phyloP scores from a whole-genome alignment of 2,113 vertebrate species.

The Nyctibius bracteatus region DNA sequence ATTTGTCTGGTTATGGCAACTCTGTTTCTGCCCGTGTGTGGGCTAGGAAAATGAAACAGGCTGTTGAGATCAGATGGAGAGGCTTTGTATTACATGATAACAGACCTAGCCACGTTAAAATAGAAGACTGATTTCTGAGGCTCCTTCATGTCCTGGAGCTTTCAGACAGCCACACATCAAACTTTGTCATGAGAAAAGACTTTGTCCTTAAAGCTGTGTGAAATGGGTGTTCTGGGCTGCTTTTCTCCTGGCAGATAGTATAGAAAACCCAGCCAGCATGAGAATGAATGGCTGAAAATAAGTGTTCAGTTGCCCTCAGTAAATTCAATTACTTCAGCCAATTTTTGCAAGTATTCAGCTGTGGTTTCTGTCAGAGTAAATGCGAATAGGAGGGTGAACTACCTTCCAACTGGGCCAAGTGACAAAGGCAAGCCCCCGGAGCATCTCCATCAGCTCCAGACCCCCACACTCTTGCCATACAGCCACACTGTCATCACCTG shows the following conservation, averaged over 20 bases:
- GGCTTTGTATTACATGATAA: background rate
- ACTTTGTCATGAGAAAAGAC: background rate
- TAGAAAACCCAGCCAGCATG: background rate
- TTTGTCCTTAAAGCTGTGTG: background rate
- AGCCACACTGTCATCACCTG: fast-evolving
- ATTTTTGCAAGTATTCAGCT: background rate
- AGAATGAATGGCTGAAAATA: background rate
- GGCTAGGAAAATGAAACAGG: background rate
- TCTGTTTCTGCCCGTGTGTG: background rate
- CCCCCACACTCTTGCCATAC: background rate
- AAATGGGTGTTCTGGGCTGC: background rate
- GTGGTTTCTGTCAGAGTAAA: background rate
- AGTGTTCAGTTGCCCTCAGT: background rate
- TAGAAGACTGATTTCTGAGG: background rate
- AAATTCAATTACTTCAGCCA: background rate
- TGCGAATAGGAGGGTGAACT: background rate
- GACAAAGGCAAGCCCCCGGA: background rate
- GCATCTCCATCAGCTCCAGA: background rate
- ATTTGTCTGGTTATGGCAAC: background rate
- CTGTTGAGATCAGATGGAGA: background rate
- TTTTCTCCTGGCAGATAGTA: background rate
- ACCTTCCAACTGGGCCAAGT: background rate
- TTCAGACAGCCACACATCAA: background rate
- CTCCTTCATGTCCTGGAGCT: background rate
- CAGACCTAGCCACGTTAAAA: background rate